These are phyloP conservation scores for Rhodophaea formosa DNA, from an alignment of 2,888 invertebrate genomes.

Conservation along the genomic window DNA sequence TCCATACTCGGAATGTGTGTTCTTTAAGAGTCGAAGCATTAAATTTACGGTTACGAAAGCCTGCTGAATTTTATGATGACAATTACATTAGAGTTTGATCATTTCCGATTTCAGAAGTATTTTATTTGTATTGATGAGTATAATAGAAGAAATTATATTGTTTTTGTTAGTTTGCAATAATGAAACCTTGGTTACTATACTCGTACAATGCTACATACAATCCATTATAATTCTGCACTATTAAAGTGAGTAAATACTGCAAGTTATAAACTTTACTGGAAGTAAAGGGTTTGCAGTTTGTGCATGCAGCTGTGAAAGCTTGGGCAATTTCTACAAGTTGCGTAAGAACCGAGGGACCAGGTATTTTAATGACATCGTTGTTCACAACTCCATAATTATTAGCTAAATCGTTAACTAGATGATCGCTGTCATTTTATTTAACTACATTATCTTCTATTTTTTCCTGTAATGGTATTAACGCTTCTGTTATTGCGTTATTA, in stretches of 20 bases:
- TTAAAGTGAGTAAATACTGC: neutral
- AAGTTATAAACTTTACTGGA: conserved; percentile 10
- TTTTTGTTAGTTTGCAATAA: too few species aligned
- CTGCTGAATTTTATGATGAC: neutral
- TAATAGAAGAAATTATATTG: neutral
- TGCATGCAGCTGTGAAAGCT: conserved; percentile 21
- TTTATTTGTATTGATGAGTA: neutral
- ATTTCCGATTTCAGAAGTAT: neutral
- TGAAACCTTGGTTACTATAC: neutral
- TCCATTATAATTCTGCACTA: neutral
- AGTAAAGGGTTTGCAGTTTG: conserved; percentile 7
- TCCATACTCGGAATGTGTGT: neutral
- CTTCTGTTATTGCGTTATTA: neutral
- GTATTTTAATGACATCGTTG: conserved; percentile 17
- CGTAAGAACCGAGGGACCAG: conserved; percentile 12
- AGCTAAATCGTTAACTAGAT: conserved; percentile 2
- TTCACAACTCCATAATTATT: conserved; percentile 4
- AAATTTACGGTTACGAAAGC: neutral
- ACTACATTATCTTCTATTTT: neutral
- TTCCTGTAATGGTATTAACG: neutral
- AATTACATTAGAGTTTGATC: conserved; percentile 4
- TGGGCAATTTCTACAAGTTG: conserved; percentile 19
- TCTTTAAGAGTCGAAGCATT: neutral
- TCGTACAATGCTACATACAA: neutral
- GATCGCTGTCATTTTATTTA: neutral